Base-by-base conservation (phyloP, 2,888 invertebrate genomes). In the Odontocerum albicorne region DNA sequence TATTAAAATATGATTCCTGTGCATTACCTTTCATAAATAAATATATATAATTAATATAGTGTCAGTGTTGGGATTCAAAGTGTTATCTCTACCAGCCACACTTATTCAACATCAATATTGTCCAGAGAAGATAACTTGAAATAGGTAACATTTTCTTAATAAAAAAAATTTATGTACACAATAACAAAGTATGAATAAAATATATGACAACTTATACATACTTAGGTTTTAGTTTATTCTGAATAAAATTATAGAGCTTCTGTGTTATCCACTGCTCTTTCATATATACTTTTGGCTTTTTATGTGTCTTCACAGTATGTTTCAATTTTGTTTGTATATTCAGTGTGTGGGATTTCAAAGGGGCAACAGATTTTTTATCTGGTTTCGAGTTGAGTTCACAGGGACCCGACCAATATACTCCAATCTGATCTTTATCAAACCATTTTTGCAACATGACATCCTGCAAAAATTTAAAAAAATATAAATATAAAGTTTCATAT, bases 241-340 rank as follows among this genome's bases (percentile, higher is more conserved):
- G 75, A 54, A 77, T 65, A 60, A 63, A 74, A 27, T 70, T 72
- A 58, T 77, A 76, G 44, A 77, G 60, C 36, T 71, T 63, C 39
- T 73, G 72, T 0, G 75, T 77, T 15, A 70, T 69, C 77, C 77
- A 77, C 0, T 73, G 64, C 0, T 74, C 75, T 22, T 71, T 72
- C 38, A 65, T 65, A 57, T 70, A 77, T 21, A 73, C 65, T 55
- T 72, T 75, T 0, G 20, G 39, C 13, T 39, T 49, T 20, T 49
- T 49, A 12, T 15, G 8, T 13, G 38, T 38, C 15, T 2, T 3
- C 8, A 16, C 6, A 38, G 4, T 16, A 3, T 2, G 38, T 38
- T 38, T 15, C 10, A 4, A 13, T 12, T 4, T 38, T 7, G 4
- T 2, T 3, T 32, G n/a, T 32, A n/a, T 32, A n/a, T 32, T 13